Evolutionary conservation across 2,888 invertebrate species (phyloP), one percentile per base, ranked within the genome.

Genomic region (Choreutis nemorana): DNA sequence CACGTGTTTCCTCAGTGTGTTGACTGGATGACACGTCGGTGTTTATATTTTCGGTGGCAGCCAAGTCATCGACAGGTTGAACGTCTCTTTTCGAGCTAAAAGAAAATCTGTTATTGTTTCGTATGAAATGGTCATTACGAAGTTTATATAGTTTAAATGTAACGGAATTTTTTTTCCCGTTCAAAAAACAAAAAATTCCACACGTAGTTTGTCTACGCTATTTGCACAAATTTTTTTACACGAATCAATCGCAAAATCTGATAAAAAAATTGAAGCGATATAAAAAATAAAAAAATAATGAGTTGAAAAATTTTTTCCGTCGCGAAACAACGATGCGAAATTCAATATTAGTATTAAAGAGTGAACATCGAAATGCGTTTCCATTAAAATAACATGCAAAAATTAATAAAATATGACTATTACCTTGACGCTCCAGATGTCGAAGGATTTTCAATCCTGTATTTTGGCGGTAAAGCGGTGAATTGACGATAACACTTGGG

Each of bases 371-470:
- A 18, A 18, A 18, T 18, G 18, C 18, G 18, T 18, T 18, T 18
- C 18, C 18, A 18, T 18, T 5, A 18, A 18, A 18, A 18, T 18
- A 18, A 18, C 18, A 18, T 18, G 18, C 18, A 18, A 18, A 18
- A 22, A n/a, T 22, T 4, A 7, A 24, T 24, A 12, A 24, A 24
- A 3, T 24, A 24, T 24, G 10, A 24, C 24, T 24, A 18, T 18
- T 24, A 24, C 24, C 4, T 24, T 24, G 24, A 24, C 2, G 24
- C 24, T 24, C n/a, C 13, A 14, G 24, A 24, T 24, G 24, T 24
- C 10, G 24, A 24, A 24, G 24, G 24, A 2, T 7, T 24, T 24
- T 24, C 24, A 24, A 24, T 24, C 24, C 24, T 24, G 24, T 24
- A 24, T 24, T 24, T 24, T 24, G 24, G 4, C 3, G 24, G 24